Conservation (phyloP, 2,113 vertebrate species). For the Phalacrocorax brasilianus region DNA sequence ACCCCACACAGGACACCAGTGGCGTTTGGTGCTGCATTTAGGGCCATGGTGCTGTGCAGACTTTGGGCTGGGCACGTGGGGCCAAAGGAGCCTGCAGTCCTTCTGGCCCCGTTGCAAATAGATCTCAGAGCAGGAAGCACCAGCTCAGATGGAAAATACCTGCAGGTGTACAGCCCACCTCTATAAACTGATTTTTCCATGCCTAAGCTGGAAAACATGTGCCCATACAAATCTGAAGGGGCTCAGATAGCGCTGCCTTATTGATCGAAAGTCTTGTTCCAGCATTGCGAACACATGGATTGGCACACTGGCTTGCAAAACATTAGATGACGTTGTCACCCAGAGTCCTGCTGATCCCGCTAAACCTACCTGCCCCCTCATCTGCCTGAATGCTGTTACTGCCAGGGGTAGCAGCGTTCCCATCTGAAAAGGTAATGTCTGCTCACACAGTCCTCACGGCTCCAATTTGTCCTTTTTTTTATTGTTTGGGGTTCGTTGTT, state of each 20-base stretch:
- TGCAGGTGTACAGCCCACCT: not conserved
- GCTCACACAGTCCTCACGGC: rapidly evolving
- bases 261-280: not conserved
- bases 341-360: not conserved
- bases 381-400: not conserved
- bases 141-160: not conserved
- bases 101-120: not conserved
- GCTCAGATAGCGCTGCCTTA: not conserved
- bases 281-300: not conserved
- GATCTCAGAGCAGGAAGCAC: not conserved
- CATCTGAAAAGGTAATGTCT: rapidly evolving
- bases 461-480: not conserved
- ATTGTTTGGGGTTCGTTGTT: not conserved
- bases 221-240: not conserved
- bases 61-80: not conserved
- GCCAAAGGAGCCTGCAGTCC: not conserved
- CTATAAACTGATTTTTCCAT: not conserved
- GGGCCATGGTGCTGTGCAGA: not conserved
- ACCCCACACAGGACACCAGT: not conserved
- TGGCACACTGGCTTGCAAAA: not conserved
- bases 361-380: too few species aligned
- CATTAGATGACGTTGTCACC: not conserved
- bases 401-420: rapidly evolving
- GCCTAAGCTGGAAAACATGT: not conserved
- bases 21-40: not conserved